These are phyloP conservation scores for Temnopleurus reevesii DNA, from an alignment of 53 echinoderm and acorn worm species.

Conservation along the genomic window DNA sequence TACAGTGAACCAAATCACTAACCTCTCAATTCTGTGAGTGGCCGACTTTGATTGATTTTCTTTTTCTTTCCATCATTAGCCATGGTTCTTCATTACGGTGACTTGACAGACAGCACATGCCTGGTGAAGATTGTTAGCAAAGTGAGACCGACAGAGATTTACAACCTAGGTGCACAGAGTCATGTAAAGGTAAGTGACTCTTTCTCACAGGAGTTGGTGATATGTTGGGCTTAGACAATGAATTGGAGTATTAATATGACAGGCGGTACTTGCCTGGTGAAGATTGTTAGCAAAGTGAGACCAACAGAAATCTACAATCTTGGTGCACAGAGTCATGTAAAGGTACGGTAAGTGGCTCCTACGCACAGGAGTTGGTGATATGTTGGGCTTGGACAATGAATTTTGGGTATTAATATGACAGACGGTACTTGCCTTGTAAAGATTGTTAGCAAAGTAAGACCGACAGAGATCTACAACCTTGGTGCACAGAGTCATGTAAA, in stretches of 20 bases:
- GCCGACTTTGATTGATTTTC: too few relatives aligned
- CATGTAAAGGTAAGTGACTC: slow-evolving; percentile 91
- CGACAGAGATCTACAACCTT: slow-evolving; percentile 99
- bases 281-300: slow-evolving; percentile 88
- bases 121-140: slow-evolving; percentile 97
- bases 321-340: slow-evolving; percentile 99
- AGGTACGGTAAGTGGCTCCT: too few relatives aligned
- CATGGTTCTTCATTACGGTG: slow-evolving; percentile 98
- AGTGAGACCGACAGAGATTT: slow-evolving; percentile 92
- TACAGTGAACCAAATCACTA: too few relatives aligned
- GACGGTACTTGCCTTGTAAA: slow-evolving; percentile 97
- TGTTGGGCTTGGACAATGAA: too few relatives aligned
- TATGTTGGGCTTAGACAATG: too few relatives aligned
- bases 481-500: slow-evolving; percentile 99
- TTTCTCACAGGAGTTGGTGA: too few relatives aligned
- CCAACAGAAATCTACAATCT: slow-evolving; percentile 99
- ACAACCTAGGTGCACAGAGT: slow-evolving; percentile 98
- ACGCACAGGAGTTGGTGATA: too few relatives aligned
- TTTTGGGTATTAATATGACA: slow-evolving; percentile 79
- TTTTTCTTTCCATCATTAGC: slow-evolving; percentile 54
- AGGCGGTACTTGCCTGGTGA: too few relatives aligned
- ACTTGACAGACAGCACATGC: slow-evolving; percentile 93
- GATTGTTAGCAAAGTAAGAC: slow-evolving; percentile 88
- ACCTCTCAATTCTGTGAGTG: too few relatives aligned
- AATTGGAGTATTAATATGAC: too few relatives aligned